Evolutionary conservation across 2,888 invertebrate genomes (phyloP), one percentile per base, ranked within the genome.

Genomic region (Eulithis prunata): DNA sequence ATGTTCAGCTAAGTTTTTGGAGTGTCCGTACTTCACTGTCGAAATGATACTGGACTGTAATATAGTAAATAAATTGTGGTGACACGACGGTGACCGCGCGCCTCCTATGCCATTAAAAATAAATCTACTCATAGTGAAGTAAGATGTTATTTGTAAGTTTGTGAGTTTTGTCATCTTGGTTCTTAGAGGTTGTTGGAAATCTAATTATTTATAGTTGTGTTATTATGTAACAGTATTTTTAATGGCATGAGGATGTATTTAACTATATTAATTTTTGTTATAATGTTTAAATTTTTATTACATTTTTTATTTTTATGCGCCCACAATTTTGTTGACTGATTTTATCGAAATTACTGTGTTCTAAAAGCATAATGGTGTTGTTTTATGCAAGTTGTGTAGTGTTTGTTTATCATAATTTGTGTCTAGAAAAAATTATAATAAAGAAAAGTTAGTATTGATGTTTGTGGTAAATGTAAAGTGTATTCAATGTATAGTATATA

Each of bases 401-500:
- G 36, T 66, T 68, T 71, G 68, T 69, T 71, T 71, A 70, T 66
- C 62, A 7, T 51, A 63, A 57, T 58, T 56, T 60, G 52, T 62
- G 52, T 60, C 28, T 66, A 57, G 36, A 57, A 57, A 38, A 57
- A 38, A 14, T 60, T 36, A 60, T 51, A 56, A 59, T 65, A 66
- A 62, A 66, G 62, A 73, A 72, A 63, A 74, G 73, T 73, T 75
- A 74, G 74, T 73, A 58, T 70, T 69, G 69, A 77, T 79, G 75
- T 79, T 79, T 75, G 72, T 74, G 74, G 74, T 78, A 81, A 84
- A 81, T 83, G 77, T 81, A 79, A 80, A 82, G 71, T 78, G 73
- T 78, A 76, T 73, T 74, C 75, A 73, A 66, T 72, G 67, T 68
- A 57, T 80, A 77, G 41, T 41, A 21, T 21, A 21, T n/a, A n/a